These are phyloP conservation scores for Chelmon rostratus DNA, from an alignment of 2,797 vertebrate species.

Conservation along the genomic window DNA sequence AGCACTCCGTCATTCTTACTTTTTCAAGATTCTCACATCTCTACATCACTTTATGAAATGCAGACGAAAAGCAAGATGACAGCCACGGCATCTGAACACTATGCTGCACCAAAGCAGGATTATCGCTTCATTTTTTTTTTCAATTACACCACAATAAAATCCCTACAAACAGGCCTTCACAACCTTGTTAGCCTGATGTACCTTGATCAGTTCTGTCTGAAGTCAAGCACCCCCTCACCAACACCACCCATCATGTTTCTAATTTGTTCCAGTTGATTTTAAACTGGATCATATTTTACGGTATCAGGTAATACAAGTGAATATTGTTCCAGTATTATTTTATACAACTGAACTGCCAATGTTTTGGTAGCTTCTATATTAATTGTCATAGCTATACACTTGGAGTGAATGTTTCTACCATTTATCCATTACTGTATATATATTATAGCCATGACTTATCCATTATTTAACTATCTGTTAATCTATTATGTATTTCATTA, in stretches of 20 bases:
- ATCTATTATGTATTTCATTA: too few relatives aligned
- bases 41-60: slow-evolving; percentile 25
- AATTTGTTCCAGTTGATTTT: background rate
- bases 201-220: background rate
- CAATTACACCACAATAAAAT: background rate
- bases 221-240: background rate
- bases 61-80: slow-evolving; percentile 23
- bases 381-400: background rate
- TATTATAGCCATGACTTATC: background rate
- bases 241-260: background rate
- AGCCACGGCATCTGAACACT: slow-evolving; percentile 15
- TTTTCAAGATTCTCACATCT: slow-evolving; percentile 46
- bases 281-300: background rate
- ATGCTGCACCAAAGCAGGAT: background rate
- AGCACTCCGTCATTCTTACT: slow-evolving; percentile 48
- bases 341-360: background rate
- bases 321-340: background rate
- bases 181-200: background rate
- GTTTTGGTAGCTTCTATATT: background rate
- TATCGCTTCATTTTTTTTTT: background rate
- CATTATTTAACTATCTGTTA: background rate
- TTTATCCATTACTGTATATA: background rate
- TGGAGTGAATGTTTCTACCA: background rate
- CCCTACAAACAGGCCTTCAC: background rate
- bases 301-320: background rate